Evolutionary conservation across 2,797 vertebrate genomes (phyloP), one percentile per base, ranked within the genome.

Genomic region (Dromococcyx pavoninus): DNA sequence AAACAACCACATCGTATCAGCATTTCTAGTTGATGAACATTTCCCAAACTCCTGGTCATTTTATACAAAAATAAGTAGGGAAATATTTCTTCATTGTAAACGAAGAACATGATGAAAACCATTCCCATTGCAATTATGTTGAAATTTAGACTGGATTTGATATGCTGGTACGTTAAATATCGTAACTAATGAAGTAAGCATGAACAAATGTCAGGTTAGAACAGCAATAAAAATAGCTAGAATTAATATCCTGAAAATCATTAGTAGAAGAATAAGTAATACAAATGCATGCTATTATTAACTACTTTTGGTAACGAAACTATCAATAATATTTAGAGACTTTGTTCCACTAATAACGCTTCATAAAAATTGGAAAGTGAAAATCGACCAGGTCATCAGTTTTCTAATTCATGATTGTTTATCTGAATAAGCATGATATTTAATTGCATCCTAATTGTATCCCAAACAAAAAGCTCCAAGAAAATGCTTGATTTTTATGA

Each of bases 211-310:
- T 70, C 79, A 81, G 13, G 16, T 88, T 92, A 70, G 43, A 89
- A 86, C 18, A 78, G 70, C 51, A 86, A 66, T 53, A 91, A 57
- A 91, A 91, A 80, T 54, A 62, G 35, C 43, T 56, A 78, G 79
- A 91, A 89, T 39, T 4, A 83, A 33, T 75, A 70, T 76, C 62
- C 60, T 62, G 62, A 56, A 89, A 89, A 53, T 18, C 37, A 72
- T 90, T 89, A 81, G 43, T 46, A 69, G 33, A 74, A 82, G 61
- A 90, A 71, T 77, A 89, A 97, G 30, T 93, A 76, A 94, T 84
- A 93, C 10, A 86, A 95, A 93, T 81, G n/a, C 23, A 70, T 67
- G 39, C 23, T 76, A 65, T 86, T 92, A 76, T 92, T 83, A 97
- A 93, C 19, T 11, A 66, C 17, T 91, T 88, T 67, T 60, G 25